phyloP scores from a whole-genome alignment of 2,113 vertebrate species.

The Riparia riparia region DNA sequence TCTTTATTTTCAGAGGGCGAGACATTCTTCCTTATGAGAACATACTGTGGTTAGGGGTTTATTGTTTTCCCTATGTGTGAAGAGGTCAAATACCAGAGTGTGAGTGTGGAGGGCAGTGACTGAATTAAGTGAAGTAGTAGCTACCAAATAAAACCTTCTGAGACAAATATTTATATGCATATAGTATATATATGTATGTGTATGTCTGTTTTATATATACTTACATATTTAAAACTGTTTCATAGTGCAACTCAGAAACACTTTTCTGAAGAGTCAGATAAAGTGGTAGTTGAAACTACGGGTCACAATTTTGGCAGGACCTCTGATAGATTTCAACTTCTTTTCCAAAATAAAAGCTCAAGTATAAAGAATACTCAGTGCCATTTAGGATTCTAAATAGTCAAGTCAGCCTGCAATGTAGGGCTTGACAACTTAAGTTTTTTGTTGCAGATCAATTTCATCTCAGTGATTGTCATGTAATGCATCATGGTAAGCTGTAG shows the following conservation, averaged over 20 bases:
- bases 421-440: neutral
- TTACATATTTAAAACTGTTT: neutral
- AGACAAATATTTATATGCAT: neutral
- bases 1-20: neutral
- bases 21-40: neutral
- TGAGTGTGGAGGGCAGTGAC: neutral
- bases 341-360: neutral
- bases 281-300: neutral
- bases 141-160: neutral
- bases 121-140: neutral
- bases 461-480: neutral
- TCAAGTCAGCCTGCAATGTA: neutral
- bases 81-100: neutral
- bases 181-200: too few relatives aligned
- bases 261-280: neutral
- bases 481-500: neutral
- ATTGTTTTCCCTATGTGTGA: neutral
- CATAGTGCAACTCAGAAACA: neutral
- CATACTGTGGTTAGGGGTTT: accelerated
- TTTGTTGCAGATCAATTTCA: neutral
- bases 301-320: neutral
- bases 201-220: neutral
- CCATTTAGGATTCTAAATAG: neutral
- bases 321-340: neutral
- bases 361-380: neutral